phyloP scores from a whole-genome alignment of 2,113 vertebrate species.

The Monarcha castaneiventris region DNA sequence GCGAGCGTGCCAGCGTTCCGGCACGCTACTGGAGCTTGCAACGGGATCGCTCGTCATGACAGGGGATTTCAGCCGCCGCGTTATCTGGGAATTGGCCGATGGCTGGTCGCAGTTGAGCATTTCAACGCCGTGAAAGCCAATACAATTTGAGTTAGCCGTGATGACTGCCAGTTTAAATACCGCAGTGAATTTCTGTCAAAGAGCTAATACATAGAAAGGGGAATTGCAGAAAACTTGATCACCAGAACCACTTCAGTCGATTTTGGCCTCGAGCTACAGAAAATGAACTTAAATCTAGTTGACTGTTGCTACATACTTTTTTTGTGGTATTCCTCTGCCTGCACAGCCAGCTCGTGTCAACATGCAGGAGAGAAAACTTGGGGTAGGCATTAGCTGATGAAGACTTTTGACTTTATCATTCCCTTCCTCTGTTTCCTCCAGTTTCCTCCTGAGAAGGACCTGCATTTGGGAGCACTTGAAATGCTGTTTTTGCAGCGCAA shows the following conservation, averaged over 20 bases:
- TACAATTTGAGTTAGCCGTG: slow-evolving; percentile 84
- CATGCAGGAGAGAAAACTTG: neutral
- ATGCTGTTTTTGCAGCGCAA: neutral
- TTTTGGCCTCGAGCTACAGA: slow-evolving; percentile 80
- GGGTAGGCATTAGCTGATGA: neutral
- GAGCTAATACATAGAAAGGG: slow-evolving; percentile 72
- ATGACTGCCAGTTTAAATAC: slow-evolving; percentile 83
- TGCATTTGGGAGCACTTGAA: neutral
- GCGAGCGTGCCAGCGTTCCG: neutral
- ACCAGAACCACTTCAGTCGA: slow-evolving; percentile 74
- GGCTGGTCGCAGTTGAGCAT: slow-evolving; percentile 77
- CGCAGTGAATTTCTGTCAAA: slow-evolving; percentile 78
- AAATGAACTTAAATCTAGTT: slow-evolving; percentile 81
- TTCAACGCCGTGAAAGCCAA: slow-evolving; percentile 79
- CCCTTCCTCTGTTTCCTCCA: neutral
- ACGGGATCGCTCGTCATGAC: slow-evolving; percentile 66
- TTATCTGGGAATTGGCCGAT: slow-evolving; percentile 77
- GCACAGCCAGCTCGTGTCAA: neutral
- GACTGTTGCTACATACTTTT: slow-evolving; percentile 71
- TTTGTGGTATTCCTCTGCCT: slow-evolving; percentile 66
- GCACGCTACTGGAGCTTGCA: neutral
- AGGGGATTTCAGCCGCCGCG: slow-evolving; percentile 72
- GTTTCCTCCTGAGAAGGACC: neutral
- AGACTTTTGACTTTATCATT: neutral
- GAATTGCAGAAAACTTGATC: slow-evolving; percentile 81